phyloP scores from a whole-genome alignment of 2,888 invertebrate genomes.

The Drosophila colorata region DNA sequence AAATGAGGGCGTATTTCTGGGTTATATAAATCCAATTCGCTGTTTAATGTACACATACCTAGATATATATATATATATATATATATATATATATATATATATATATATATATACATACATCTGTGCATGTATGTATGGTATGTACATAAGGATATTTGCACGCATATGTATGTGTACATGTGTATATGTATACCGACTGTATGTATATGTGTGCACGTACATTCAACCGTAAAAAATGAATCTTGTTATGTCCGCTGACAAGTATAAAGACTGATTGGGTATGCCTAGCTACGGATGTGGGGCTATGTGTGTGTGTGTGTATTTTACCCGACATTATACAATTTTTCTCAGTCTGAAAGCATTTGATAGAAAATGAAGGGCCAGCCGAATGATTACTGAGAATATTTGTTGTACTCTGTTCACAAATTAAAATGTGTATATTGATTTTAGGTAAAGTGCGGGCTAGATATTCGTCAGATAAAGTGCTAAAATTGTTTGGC shows the following conservation, averaged over 20 bases:
- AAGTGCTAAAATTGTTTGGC: too few species aligned
- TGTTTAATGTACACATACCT: background rate
- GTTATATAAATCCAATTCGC: conserved; percentile 4
- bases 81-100: background rate
- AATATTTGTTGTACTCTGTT: conserved; percentile 11
- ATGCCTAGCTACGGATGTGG: background rate
- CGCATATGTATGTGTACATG: background rate
- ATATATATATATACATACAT: background rate
- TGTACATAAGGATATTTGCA: background rate
- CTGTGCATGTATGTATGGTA: background rate
- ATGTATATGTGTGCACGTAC: conserved; percentile 3
- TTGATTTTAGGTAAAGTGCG: too few species aligned
- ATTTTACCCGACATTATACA: conserved; percentile 26
- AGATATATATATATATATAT: too few species aligned
- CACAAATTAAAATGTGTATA: too few species aligned
- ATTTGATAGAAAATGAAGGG: conserved; percentile 3
- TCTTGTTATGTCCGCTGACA: conserved; percentile 41
- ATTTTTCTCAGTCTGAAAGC: conserved; percentile 22
- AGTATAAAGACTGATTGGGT: conserved; percentile 39
- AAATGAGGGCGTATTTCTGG: conserved; percentile 17
- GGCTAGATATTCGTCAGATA: too few species aligned
- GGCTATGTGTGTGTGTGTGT: conserved; percentile 9
- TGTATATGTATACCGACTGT: background rate
- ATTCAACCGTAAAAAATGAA: conserved; percentile 43
- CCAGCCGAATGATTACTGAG: conserved; percentile 29